These are phyloP conservation scores for Diadegma fenestrale DNA, from an alignment of 2,888 invertebrate genomes.

Conservation along the genomic window DNA sequence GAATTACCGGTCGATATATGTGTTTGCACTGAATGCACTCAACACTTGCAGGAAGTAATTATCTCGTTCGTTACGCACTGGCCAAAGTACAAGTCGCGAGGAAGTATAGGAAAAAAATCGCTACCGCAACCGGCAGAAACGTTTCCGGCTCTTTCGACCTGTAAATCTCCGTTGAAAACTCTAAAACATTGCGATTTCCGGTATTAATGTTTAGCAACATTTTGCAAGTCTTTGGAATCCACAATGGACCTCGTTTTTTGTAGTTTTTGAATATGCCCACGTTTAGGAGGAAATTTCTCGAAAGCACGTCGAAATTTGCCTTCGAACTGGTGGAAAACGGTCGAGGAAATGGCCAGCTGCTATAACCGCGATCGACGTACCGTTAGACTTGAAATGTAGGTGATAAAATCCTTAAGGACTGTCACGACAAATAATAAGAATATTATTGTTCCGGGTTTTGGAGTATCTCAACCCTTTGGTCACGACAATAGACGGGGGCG, in stretches of 20 bases:
- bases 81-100: neutral
- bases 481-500: neutral
- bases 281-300: neutral
- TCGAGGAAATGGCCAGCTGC: neutral
- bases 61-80: slow-evolving; percentile 24
- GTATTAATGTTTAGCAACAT: neutral
- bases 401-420: neutral
- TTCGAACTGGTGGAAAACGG: neutral
- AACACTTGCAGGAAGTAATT: slow-evolving; percentile 45
- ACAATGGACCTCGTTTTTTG: neutral
- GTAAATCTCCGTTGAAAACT: neutral
- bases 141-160: slow-evolving; percentile 35
- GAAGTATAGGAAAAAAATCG: slow-evolving; percentile 32
- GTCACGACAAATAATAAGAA: neutral
- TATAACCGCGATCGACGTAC: neutral
- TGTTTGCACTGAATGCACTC: slow-evolving; percentile 20
- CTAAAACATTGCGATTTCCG: neutral
- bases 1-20: neutral
- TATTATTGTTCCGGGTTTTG: neutral
- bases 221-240: neutral
- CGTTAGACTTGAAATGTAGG: neutral
- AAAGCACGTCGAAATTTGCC: neutral
- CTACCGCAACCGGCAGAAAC: slow-evolving; percentile 44
- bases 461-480: neutral
- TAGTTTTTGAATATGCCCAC: neutral